Conservation (phyloP, 1,140 invertebrate genomes). For the Frieseomelitta varia region DNA sequence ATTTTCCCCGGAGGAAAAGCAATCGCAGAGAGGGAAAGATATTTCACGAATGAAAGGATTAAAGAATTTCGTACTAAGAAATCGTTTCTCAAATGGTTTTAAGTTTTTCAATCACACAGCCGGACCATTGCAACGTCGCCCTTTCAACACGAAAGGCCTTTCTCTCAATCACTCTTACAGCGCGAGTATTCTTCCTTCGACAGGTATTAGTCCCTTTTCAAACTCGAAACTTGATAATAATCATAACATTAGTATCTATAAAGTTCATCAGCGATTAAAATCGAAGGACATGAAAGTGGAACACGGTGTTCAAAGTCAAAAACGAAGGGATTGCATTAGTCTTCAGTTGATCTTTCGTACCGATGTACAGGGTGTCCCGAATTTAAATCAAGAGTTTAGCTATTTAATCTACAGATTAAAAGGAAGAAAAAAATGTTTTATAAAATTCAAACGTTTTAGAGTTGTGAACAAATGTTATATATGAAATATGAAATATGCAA, state of each 20-base stretch:
- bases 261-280: constrained; percentile 12
- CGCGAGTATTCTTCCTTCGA: background rate
- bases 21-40: background rate
- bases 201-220: background rate
- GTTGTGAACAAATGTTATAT: no score
- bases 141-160: no score
- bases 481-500: no score
- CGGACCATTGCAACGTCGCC: background rate
- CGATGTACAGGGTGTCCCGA: background rate
- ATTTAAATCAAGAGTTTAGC: no score
- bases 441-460: no score
- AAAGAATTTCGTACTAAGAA: background rate
- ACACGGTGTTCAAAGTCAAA: constrained; percentile 42
- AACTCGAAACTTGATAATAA: background rate
- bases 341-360: constrained; percentile 33
- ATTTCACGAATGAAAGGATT: background rate
- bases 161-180: background rate
- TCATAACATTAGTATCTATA: background rate
- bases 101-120: background rate
- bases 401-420: no score
- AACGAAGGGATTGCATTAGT: constrained; percentile 29
- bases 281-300: constrained; percentile 24
- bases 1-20: background rate
- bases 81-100: background rate
- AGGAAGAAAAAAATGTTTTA: no score